These are phyloP conservation scores for Amphipoea oculea DNA, from an alignment of 2,888 invertebrate genomes.

Conservation along the genomic window DNA sequence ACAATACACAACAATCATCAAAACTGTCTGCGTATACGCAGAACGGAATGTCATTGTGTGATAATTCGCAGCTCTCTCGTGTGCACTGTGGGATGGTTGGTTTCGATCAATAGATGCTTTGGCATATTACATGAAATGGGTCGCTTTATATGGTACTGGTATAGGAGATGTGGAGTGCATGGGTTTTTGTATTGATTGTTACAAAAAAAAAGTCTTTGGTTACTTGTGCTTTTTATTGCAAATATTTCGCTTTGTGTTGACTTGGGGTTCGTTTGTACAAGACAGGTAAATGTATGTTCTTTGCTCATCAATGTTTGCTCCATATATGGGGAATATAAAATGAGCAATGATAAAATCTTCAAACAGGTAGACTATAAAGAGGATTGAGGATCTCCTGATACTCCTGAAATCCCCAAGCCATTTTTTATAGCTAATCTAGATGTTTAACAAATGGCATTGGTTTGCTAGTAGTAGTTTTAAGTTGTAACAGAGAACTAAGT, in stretches of 20 bases:
- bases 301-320: not conserved
- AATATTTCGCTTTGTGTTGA: not conserved
- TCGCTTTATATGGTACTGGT: constrained; percentile 5
- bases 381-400: not conserved
- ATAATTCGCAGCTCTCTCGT: constrained; percentile 68
- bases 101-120: constrained; percentile 64
- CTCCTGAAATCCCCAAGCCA: not conserved
- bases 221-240: not conserved
- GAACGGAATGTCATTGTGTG: constrained; percentile 77
- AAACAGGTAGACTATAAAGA: not conserved
- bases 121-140: constrained; percentile 34
- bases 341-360: not conserved
- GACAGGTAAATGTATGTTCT: not conserved
- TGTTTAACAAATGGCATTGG: constrained; percentile 2
- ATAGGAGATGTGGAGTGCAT: not conserved
- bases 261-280: not conserved
- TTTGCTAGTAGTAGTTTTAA: not conserved
- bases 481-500: not conserved
- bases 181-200: constrained; percentile 13
- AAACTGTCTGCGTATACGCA: constrained; percentile 52
- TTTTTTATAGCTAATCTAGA: not conserved
- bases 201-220: constrained; percentile 8
- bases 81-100: constrained; percentile 63
- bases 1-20: constrained; percentile 61
- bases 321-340: not conserved